These are phyloP conservation scores for Pristionchus arcanus DNA, from an alignment of 2,888 invertebrate species.

Conservation along the genomic window DNA sequence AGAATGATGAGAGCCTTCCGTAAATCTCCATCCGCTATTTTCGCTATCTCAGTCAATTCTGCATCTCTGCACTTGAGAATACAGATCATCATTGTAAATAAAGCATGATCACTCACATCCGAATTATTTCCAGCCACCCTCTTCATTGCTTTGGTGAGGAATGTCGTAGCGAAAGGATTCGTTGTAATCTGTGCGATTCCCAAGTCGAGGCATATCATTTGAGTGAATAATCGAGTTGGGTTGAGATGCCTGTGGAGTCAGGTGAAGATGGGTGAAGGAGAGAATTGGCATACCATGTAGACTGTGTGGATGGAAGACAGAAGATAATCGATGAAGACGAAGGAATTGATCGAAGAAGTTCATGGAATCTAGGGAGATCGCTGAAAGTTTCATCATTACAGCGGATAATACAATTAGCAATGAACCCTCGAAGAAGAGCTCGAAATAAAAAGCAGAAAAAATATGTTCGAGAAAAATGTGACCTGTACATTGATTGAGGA, in stretches of 20 bases:
- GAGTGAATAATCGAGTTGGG: slow-evolving; percentile 16
- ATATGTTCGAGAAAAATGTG: neutral
- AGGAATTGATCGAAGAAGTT: slow-evolving; percentile 7
- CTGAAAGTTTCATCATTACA: neutral
- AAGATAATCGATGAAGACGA: slow-evolving; percentile 30
- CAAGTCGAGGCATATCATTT: neutral
- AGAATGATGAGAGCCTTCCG: slow-evolving; percentile 37
- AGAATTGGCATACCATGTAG: neutral
- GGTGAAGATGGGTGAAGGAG: neutral
- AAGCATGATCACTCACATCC: neutral
- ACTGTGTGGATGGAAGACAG: neutral
- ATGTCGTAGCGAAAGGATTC: slow-evolving; percentile 46
- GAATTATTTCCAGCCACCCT: neutral
- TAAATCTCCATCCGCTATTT: slow-evolving; percentile 45
- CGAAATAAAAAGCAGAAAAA: neutral
- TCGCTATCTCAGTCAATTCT: slow-evolving; percentile 10
- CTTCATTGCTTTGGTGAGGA: slow-evolving; percentile 14
- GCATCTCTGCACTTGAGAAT: slow-evolving; percentile 36
- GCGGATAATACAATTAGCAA: neutral
- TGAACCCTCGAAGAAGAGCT: neutral
- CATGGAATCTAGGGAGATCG: neutral
- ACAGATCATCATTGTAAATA: neutral
- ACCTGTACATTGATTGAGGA: neutral
- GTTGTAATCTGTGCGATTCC: slow-evolving; percentile 25
- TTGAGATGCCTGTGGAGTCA: slow-evolving; percentile 17